These are phyloP conservation scores for Stictonetta naevosa DNA, from an alignment of 2,113 vertebrate genomes.

Conservation along the genomic window DNA sequence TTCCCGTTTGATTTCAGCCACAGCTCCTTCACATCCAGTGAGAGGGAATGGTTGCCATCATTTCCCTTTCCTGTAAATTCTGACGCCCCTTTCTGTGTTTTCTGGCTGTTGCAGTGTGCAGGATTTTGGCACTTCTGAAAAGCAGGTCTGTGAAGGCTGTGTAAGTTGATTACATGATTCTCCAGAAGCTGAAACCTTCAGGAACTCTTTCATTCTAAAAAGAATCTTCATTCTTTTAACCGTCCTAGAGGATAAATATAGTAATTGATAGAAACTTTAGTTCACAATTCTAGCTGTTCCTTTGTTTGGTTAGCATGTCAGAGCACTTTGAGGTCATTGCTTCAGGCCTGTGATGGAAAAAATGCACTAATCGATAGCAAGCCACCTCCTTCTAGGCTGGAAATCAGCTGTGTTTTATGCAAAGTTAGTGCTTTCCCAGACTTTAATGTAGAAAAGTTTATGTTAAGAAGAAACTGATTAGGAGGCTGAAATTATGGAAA, in stretches of 20 bases:
- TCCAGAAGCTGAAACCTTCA: background rate
- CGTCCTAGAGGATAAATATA: background rate
- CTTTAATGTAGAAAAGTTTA: background rate
- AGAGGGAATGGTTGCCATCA: background rate
- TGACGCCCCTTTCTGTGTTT: background rate
- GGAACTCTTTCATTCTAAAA: background rate
- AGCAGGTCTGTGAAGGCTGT: background rate
- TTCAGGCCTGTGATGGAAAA: conserved; percentile 49
- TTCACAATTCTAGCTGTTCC: background rate
- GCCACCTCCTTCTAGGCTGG: conserved; percentile 11
- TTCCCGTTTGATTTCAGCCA: background rate
- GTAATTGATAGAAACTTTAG: background rate
- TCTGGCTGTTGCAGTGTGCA: background rate
- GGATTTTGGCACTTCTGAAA: background rate
- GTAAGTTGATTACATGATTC: background rate
- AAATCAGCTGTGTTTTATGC: background rate
- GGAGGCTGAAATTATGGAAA: background rate
- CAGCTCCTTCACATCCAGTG: background rate
- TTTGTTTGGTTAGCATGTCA: conserved; percentile 35
- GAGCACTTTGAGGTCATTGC: conserved; percentile 32
- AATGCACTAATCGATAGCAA: background rate
- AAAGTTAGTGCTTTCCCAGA: background rate
- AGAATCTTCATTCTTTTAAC: background rate
- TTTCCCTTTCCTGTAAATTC: background rate
- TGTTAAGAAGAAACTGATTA: background rate